Evolutionary conservation across 2,888 invertebrate genomes (phyloP), one percentile per base, ranked within the genome.

Genomic region (Patella ulyssiponensis): DNA sequence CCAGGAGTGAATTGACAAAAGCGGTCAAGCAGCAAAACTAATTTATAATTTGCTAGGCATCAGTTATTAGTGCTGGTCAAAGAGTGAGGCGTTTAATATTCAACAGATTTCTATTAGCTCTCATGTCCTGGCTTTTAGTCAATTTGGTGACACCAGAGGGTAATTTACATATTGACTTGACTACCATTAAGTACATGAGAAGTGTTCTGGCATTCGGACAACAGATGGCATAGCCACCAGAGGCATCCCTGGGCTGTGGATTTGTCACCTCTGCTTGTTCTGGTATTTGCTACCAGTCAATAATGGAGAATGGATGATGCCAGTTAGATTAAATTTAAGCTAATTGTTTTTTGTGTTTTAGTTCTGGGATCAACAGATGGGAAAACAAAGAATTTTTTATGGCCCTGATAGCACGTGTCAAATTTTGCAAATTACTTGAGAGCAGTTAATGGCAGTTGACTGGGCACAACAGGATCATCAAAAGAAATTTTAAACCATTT

Each of bases 141-240:
- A 23, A 64, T 44, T 44, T 23, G 23, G 20, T 23, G 23, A 23
- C 64, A 64, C 64, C 17, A 23, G 20, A 64, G 23, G 20, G 23
- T 64, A 20, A 64, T 64, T 64, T 64, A 23, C 64, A 64, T 64
- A 64, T 23, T 64, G 20, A 15, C 20, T 64, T 14, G 20, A 23
- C 64, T 44, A 64, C 9, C 64, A 23, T 64, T 64, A 64, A 64
- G 33, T 51, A 12, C 64, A 5, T n/a, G 44, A 44, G 74, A 44
- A 51, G 64, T 74, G 74, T 69, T 58, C 23, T 64, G 58, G 64
- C 73, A 73, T 69, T 53, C 64, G 33, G 52, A 4, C 58, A 77
- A 71, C 64, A 76, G 72, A 54, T 76, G 74, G 74, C 64, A 3
- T 12, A 11, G 64, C 64, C 74, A 64, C 74, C 33, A 20, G 69